Percentiles rank a stretch among this genome's conserved stretches.
Conservation (phyloP, 92 coral and sea anemone genomes). For the Palythoa heliodiscus region DNA sequence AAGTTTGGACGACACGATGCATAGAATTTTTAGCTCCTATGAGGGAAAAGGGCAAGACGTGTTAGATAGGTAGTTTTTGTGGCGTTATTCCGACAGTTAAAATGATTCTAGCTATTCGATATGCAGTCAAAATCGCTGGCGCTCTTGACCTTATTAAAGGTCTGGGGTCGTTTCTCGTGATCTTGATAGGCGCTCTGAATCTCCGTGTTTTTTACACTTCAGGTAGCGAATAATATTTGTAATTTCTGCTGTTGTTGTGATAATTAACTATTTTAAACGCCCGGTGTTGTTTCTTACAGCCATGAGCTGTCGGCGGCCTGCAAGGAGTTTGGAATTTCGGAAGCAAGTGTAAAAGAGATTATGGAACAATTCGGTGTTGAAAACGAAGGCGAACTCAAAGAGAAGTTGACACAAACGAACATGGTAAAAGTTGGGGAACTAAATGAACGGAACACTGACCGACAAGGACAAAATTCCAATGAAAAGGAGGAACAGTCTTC, state of each 20-base stretch:
- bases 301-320: constrained; percentile 67
- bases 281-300: constrained; percentile 59
- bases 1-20: constrained; percentile 82
- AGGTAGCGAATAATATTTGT: constrained; percentile 30
- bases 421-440: constrained; percentile 16
- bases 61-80: constrained; percentile 70
- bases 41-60: constrained; percentile 62
- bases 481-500: constrained; percentile 52
- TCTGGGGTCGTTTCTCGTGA: constrained; percentile 26
- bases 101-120: constrained; percentile 32
- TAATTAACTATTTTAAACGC: constrained; percentile 33
- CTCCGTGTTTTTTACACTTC: constrained; percentile 38
- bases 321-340: constrained; percentile 69
- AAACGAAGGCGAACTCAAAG: constrained; percentile 43
- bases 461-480: constrained; percentile 39
- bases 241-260: constrained; percentile 29
- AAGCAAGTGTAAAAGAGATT: constrained; percentile 65
- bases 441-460: constrained; percentile 1
- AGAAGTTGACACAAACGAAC: constrained; percentile 43
- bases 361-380: constrained; percentile 66
- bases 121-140: constrained; percentile 45
- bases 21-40: constrained; percentile 64
- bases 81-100: neutral
- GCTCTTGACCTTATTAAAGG: constrained; percentile 38
- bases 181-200: constrained; percentile 9